Conservation (phyloP, 2,113 vertebrate species). For the Daboia siamensis region DNA sequence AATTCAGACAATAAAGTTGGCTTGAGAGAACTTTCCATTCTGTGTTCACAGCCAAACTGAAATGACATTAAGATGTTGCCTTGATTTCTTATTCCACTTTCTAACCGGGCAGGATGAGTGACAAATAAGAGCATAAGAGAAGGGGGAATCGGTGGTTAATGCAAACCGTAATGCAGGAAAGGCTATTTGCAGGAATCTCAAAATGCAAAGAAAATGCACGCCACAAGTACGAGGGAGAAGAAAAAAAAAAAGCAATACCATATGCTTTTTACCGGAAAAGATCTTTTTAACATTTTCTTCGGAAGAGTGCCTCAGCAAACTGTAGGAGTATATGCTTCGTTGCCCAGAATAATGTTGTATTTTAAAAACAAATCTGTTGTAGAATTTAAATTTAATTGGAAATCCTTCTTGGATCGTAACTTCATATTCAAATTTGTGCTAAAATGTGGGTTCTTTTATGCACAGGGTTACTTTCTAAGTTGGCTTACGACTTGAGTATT, state of each 20-base stretch:
- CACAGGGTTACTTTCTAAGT: not conserved
- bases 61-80: fast-evolving
- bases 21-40: not conserved
- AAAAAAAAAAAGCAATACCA: not conserved
- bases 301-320: not conserved
- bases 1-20: not conserved
- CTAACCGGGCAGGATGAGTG: not conserved
- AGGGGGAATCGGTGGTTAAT: not conserved
- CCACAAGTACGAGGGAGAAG: not conserved
- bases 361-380: not conserved
- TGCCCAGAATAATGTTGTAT: not conserved
- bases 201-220: not conserved
- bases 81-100: not conserved
- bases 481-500: not conserved
- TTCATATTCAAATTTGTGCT: not conserved
- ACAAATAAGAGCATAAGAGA: no score
- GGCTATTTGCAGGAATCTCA: slow-evolving; percentile 1
- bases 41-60: not conserved
- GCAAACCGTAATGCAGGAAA: fast-evolving
- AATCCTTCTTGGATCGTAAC: not conserved
- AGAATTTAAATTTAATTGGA: not conserved
- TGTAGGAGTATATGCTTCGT: not conserved
- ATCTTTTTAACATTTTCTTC: not conserved
- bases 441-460: not conserved
- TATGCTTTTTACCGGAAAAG: not conserved